A percentile compares a stretch with the other conserved stretches of the same genome.
Evolutionary conservation across 2,888 invertebrate genomes (phyloP).

Genomic region (Myopa testacea): DNA sequence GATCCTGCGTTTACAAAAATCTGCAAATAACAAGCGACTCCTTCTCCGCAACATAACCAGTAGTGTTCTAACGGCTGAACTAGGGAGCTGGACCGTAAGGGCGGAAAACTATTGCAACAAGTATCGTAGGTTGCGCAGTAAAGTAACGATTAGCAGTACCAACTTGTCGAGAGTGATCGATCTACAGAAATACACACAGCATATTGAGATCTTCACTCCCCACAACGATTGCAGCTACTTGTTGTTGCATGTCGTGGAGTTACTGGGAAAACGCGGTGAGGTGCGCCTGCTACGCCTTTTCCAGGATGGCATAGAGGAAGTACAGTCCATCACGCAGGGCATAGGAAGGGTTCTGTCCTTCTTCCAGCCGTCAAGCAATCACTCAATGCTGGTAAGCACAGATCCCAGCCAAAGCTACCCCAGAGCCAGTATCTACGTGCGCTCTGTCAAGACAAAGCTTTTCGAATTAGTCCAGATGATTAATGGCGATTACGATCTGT

Average conservation of each 20-base stretch:
- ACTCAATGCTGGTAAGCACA: slow-evolving; percentile 50
- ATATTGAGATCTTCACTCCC: slow-evolving; percentile 43
- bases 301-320: slow-evolving; percentile 52
- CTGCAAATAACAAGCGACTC: slow-evolving; percentile 42
- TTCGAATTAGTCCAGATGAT: slow-evolving; percentile 59
- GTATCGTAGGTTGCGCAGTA: slow-evolving; percentile 51
- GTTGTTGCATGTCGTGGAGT: slow-evolving; percentile 54
- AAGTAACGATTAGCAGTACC: slow-evolving; percentile 53
- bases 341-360: slow-evolving; percentile 56
- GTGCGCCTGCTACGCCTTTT: slow-evolving; percentile 58
- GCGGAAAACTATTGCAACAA: slow-evolving; percentile 57
- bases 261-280: slow-evolving; percentile 52
- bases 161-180: slow-evolving; percentile 52
- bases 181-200: slow-evolving; percentile 55
- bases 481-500: slow-evolving; percentile 61
- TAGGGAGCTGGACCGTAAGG: slow-evolving; percentile 48
- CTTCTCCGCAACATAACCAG: slow-evolving; percentile 51
- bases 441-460: slow-evolving; percentile 44
- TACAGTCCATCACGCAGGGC: slow-evolving; percentile 57
- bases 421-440: slow-evolving; percentile 54
- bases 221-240: slow-evolving; percentile 46
- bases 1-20: slow-evolving; percentile 50
- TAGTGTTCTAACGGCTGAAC: slow-evolving; percentile 43
- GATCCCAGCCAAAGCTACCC: slow-evolving; percentile 52
- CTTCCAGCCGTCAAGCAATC: slow-evolving; percentile 40